Conservation (phyloP, 2,888 invertebrate genomes). For the Drosophila hamatofila region DNA sequence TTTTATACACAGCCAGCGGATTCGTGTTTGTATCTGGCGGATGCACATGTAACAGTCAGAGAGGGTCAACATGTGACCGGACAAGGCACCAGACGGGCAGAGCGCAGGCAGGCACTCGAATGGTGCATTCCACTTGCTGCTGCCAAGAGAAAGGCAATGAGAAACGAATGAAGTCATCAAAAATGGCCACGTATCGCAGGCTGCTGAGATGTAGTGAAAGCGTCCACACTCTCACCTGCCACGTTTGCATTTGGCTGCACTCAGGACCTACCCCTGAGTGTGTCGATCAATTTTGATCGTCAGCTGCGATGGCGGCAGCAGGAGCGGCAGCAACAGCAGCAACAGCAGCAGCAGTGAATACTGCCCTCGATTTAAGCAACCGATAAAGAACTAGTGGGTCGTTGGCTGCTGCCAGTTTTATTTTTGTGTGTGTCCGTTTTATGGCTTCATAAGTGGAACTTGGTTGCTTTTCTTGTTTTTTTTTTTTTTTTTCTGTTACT, state of each 20-base stretch:
- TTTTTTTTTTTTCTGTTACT: slow-evolving; percentile 1
- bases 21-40: slow-evolving; percentile 67
- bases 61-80: slow-evolving; percentile 13
- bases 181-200: slow-evolving; percentile 58
- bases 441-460: slow-evolving; percentile 80
- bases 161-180: slow-evolving; percentile 75
- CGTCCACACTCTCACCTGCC: slow-evolving; percentile 60
- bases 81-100: background rate
- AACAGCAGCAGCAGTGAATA: slow-evolving; percentile 42
- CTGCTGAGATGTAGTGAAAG: slow-evolving; percentile 57
- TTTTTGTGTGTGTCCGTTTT: slow-evolving; percentile 48
- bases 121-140: slow-evolving; percentile 45
- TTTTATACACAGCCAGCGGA: slow-evolving; percentile 69
- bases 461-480: slow-evolving; percentile 59
- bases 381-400: slow-evolving; percentile 50
- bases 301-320: slow-evolving; percentile 44
- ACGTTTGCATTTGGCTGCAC: background rate
- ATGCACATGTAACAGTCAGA: slow-evolving; percentile 67
- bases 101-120: slow-evolving; percentile 2
- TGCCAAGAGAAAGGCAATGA: slow-evolving; percentile 64
- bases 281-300: slow-evolving; percentile 52
- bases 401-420: slow-evolving; percentile 46
- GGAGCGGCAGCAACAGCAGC: slow-evolving; percentile 27
- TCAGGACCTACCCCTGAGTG: slow-evolving; percentile 41
- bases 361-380: slow-evolving; percentile 57